Evolutionary conservation across 2,113 vertebrate genomes (phyloP).

Genomic region (Indri indri): DNA sequence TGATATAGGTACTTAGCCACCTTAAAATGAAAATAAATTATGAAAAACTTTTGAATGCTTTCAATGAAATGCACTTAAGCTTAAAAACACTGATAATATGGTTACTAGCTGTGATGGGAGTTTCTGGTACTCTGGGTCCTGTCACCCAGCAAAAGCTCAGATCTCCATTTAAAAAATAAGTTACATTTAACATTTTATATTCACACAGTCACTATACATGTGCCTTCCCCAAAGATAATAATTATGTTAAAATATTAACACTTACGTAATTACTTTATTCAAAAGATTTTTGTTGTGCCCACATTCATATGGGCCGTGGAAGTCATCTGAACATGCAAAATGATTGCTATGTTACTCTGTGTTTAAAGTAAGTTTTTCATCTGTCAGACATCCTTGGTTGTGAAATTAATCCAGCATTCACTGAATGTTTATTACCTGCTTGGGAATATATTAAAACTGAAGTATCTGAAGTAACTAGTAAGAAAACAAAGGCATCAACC

Average conservation of each 20-base stretch:
- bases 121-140: neutral
- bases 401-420: conserved; percentile 17
- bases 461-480: neutral
- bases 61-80: neutral
- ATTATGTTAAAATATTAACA: conserved; percentile 31
- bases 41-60: conserved; percentile 37
- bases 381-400: neutral
- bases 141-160: neutral
- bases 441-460: conserved; percentile 15
- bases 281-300: neutral
- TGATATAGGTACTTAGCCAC: neutral
- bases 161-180: neutral
- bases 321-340: conserved; percentile 41
- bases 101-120: neutral
- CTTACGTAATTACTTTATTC: neutral
- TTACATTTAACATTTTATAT: conserved; percentile 16
- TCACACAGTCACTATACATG: neutral
- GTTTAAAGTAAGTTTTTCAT: conserved; percentile 24
- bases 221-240: conserved; percentile 35
- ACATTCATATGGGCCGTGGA: neutral
- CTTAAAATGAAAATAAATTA: conserved; percentile 53
- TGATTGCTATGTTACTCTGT: neutral
- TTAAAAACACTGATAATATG: neutral
- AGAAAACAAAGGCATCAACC: conserved; percentile 44
- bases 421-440: neutral